Percentiles rank a stretch among this genome's conserved stretches.
Conservation (phyloP, 1,140 invertebrate genomes). For the Diorhabda elongata region DNA sequence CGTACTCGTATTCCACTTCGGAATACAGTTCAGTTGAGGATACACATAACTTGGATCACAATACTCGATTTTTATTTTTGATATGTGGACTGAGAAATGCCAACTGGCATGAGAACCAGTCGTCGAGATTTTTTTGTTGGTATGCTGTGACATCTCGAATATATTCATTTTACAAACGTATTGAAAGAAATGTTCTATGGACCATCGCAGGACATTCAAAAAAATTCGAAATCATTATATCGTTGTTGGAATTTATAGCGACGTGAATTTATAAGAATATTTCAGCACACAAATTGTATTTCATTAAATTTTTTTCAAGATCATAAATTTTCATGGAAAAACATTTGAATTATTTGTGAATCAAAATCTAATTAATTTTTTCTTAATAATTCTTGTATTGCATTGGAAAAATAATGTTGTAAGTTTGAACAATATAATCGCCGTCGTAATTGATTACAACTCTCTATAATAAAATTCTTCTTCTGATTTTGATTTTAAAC, state of each 20-base stretch:
- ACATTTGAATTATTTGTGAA: too few species aligned
- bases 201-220: conserved; percentile 20
- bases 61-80: conserved; percentile 3
- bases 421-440: too few species aligned
- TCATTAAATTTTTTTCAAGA: too few species aligned
- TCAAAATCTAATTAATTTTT: too few species aligned
- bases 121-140: conserved; percentile 20
- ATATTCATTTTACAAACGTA: conserved; percentile 24
- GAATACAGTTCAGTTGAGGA: neutral
- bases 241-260: conserved; percentile 2
- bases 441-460: too few species aligned
- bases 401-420: too few species aligned
- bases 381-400: too few species aligned
- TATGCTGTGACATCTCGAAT: conserved; percentile 24
- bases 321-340: too few species aligned
- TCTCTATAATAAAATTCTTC: too few species aligned
- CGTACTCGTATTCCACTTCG: too few species aligned
- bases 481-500: too few species aligned
- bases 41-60: conserved; percentile 1
- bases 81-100: conserved; percentile 10
- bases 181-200: conserved; percentile 23
- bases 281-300: neutral
- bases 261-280: neutral
- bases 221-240: conserved; percentile 25
- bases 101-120: conserved; percentile 21